Percentiles rank a stretch among this genome's conserved stretches.
Evolutionary conservation across 2,113 vertebrate genomes (phyloP).

Genomic region (Leucosticte australis): DNA sequence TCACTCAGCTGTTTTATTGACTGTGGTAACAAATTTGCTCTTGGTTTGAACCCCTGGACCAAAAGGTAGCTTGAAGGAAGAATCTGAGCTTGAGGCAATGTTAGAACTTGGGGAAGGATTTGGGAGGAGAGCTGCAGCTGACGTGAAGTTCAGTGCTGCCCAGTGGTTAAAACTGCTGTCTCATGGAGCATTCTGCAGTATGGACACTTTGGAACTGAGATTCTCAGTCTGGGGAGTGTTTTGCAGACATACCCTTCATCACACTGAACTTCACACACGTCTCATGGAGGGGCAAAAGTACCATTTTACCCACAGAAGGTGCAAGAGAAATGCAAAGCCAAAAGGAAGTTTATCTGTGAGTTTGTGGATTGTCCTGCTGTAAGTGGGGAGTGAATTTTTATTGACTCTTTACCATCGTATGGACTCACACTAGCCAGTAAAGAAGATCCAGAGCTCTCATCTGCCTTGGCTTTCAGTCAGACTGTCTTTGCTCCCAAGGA

Average conservation of each 20-base stretch:
- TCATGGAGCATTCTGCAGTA: neutral
- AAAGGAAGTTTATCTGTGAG: neutral
- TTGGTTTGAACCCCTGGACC: neutral
- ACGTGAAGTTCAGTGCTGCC: neutral
- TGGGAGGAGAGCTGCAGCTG: neutral
- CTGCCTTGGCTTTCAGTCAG: neutral
- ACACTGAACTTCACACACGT: fast-evolving
- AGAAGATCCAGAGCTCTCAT: neutral
- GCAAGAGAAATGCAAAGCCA: neutral
- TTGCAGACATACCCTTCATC: neutral
- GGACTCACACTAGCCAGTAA: neutral
- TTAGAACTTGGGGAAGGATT: neutral
- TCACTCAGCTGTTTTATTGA: conserved; percentile 6
- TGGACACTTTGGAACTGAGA: neutral
- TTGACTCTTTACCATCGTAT: neutral
- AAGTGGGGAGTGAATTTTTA: neutral
- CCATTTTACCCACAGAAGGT: neutral
- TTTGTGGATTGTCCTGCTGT: neutral
- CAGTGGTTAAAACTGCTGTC: neutral
- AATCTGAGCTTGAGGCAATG: neutral
- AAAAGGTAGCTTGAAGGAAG: neutral
- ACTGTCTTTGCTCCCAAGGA: neutral
- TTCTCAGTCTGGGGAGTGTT: neutral
- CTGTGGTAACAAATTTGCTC: neutral
- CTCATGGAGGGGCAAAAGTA: neutral